Base-by-base conservation (phyloP, 2,113 vertebrate species). In the Salvelinus sp. region DNA sequence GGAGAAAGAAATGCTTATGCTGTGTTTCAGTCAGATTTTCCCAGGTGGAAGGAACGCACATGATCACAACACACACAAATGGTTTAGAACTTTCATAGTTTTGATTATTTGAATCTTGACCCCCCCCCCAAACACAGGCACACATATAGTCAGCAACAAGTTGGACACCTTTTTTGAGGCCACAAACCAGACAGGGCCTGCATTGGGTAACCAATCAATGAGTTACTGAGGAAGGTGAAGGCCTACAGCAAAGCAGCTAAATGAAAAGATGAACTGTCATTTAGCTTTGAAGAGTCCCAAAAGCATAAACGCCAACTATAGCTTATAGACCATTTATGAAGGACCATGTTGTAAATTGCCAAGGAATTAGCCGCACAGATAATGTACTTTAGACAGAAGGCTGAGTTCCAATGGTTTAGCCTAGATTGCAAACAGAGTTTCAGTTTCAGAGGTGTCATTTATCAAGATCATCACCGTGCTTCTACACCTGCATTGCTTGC, bases 91-190 rank as follows among this genome's bases (percentile, higher is more conserved):
- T 10, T 10, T 44, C 9, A 44, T 44, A 44, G 38, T 44, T 10
- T 10, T 44, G 38, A 44, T 44, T 44, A 44, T 44, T 44, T 44
- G 0, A 44, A 44, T 9, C 7, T 44, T 44, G 38, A 44, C 33
- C 6, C 38, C 57, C 38, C 72, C 14, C 60, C 3, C 30, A 64
- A 58, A 7, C 57, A 73, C 57, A 73, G 57, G 25, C 63, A 65
- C 54, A 62, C 70, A 72, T 12, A 10, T 44, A 23, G 60, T 47
- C n/a, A 48, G 50, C 70, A 62, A 57, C 64, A 66, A 27, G 23
- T 13, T 16, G 14, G 38, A 44, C 38, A 44, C 38, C 38, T 44
- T 44, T 44, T 10, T 10, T 57, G 1, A 57, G 54, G 18, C 54
- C 3, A 20, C 20, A 20, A 20, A 4, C 54, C 6, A 6, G 14